These are phyloP conservation scores for Ictalurus furcatus DNA, from an alignment of 2,113 vertebrate species.

Conservation along the genomic window DNA sequence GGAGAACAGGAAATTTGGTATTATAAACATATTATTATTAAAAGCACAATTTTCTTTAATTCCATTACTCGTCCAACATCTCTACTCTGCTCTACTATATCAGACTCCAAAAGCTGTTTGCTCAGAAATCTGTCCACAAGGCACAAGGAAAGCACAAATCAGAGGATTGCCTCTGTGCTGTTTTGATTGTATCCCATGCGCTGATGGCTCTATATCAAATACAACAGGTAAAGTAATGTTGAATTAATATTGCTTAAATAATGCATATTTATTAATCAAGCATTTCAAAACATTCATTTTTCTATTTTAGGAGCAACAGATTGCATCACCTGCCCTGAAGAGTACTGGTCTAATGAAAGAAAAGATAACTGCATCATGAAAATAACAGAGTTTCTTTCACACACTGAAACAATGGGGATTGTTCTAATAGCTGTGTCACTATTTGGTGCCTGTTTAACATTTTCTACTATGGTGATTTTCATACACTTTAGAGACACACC, in stretches of 20 bases:
- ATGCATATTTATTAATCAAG: too few species aligned
- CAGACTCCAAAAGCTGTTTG: constrained; percentile 70
- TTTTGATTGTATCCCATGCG: constrained; percentile 62
- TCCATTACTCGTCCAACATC: neutral
- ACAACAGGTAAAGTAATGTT: constrained; percentile 56
- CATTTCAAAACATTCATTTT: neutral
- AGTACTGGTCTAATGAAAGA: constrained; percentile 52
- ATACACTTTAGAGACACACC: constrained; percentile 53
- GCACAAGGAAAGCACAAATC: constrained; percentile 71
- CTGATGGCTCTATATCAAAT: constrained; percentile 68
- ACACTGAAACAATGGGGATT: constrained; percentile 52
- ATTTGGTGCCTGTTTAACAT: constrained; percentile 44
- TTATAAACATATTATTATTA: neutral
- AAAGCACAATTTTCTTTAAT: neutral
- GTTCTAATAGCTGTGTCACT: constrained; percentile 45
- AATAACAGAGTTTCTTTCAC: constrained; percentile 52
- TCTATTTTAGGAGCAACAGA: constrained; percentile 53
- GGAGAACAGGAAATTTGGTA: constrained; percentile 67
- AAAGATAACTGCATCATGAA: constrained; percentile 51
- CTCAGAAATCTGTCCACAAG: constrained; percentile 64
- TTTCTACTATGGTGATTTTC: constrained; percentile 60
- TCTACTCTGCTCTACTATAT: neutral
- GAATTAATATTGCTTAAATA: neutral
- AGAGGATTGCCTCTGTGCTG: constrained; percentile 60
- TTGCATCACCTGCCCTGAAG: constrained; percentile 56